These are phyloP conservation scores for Valencia hispanica DNA, from an alignment of 2,797 vertebrate species.

Conservation along the genomic window DNA sequence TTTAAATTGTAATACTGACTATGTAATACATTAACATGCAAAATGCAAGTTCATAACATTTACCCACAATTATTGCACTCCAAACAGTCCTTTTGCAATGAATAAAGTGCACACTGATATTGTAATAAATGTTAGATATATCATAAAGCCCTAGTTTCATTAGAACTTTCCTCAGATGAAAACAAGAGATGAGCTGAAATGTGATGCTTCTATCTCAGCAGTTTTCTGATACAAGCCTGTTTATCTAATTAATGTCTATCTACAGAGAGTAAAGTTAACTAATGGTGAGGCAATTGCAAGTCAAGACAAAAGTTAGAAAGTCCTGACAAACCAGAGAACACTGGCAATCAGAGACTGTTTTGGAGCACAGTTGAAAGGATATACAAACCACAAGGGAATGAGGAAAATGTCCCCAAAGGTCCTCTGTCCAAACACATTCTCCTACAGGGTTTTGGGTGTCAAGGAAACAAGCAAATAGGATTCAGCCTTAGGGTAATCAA, in stretches of 20 bases:
- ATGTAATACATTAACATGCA: background rate
- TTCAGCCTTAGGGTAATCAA: conserved; percentile 54
- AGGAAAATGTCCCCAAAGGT: conserved; percentile 55
- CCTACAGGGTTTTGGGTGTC: conserved; percentile 74
- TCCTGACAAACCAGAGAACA: conserved; percentile 27
- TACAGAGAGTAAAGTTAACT: background rate
- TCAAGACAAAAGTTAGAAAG: conserved; percentile 29
- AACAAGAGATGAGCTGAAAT: background rate
- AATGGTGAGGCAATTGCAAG: conserved; percentile 4
- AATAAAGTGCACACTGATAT: background rate
- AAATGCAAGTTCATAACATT: background rate
- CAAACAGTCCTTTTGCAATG: background rate
- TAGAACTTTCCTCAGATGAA: background rate
- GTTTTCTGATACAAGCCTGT: background rate
- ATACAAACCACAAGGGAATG: conserved; percentile 34
- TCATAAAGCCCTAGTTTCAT: background rate
- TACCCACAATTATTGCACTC: background rate
- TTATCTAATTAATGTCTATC: background rate
- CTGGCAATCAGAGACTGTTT: conserved; percentile 51
- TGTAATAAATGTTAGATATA: background rate
- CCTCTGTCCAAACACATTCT: conserved; percentile 73
- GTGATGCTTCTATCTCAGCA: background rate
- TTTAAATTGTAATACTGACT: background rate
- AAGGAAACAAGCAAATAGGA: conserved; percentile 77
- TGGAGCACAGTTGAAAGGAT: conserved; percentile 39